A percentile compares a stretch with the other conserved stretches of the same genome.
phyloP scores from a whole-genome alignment of 2,797 vertebrate genomes.

The Typhlichthys eigenmanni region DNA sequence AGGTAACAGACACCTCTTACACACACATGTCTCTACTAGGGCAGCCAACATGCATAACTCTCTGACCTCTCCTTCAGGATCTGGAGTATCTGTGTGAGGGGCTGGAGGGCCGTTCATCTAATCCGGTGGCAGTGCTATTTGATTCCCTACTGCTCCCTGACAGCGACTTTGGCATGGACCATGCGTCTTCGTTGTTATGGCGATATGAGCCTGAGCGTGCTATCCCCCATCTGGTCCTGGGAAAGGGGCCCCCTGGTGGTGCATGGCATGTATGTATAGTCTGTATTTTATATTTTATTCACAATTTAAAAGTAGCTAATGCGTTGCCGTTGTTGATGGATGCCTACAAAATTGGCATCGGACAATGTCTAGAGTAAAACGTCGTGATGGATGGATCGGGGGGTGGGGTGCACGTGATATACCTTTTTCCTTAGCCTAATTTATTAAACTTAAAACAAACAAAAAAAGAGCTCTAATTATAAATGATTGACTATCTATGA shows the following conservation, averaged over 20 bases:
- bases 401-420: too few relatives aligned
- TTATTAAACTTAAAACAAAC: too few relatives aligned
- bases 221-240: conserved; percentile 78
- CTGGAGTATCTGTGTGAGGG: conserved; percentile 82
- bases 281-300: neutral
- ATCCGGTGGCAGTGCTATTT: conserved; percentile 82
- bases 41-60: neutral
- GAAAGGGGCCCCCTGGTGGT: conserved; percentile 80
- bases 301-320: too few relatives aligned
- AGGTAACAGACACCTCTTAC: conserved; percentile 57
- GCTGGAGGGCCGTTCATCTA: conserved; percentile 80
- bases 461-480: too few relatives aligned
- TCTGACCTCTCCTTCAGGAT: conserved; percentile 54
- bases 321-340: too few relatives aligned
- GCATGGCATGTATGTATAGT: conserved; percentile 79
- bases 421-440: too few relatives aligned
- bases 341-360: too few relatives aligned
- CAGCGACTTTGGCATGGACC: conserved; percentile 78
- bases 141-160: conserved; percentile 81
- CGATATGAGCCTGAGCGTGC: conserved; percentile 70
- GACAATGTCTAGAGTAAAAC: too few relatives aligned
- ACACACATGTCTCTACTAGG: neutral
- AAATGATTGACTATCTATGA: too few relatives aligned
- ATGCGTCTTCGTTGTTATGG: conserved; percentile 75
- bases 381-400: too few relatives aligned